Evolutionary conservation across 2,888 invertebrate species (phyloP), one percentile per base, ranked within the genome.

Genomic region (Atherix ibis): DNA sequence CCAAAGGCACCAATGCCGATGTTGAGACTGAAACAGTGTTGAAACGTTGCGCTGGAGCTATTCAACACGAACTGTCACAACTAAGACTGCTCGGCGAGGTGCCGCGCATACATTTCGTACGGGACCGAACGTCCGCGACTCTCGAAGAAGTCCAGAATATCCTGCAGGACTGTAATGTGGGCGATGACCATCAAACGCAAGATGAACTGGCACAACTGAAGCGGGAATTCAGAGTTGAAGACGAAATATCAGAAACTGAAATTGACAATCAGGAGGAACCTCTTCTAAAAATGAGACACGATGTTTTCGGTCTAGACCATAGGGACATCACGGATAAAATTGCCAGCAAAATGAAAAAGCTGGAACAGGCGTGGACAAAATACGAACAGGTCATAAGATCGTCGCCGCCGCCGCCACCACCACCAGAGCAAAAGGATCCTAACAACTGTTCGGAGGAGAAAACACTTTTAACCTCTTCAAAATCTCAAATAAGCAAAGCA

Each of bases 71-170:
- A 49, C 61, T 87, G 3, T 74, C 78, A 2, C 74, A 76, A 37
- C 58, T 84, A 2, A 63, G 71, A 40, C 59, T 84, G 1, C 76
- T 85, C 66, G 84, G 85, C 8, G 65, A 71, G 42, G 73, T 85
- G 24, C 85, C 85, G 5, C 68, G 66, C 38, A 72, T 87, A 37
- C 52, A 64, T 25, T 87, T 87, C 65, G 68, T 81, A 2, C 75
- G 73, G 66, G 78, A 82, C 55, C 73, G 64, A 47, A 59, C 67
- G 17, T 67, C 69, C 47, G 58, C 65, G 2, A 58, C 54, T 34
- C 34, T 71, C 8, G 56, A 63, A 5, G 71, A 75, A 43, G 56
- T 85, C 8, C 76, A 83, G 42, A 51, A 56, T 1, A 54, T 70
- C 33, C 56, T 85, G 13, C 54, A 62, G 0, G 48, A 52, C 28